Evolutionary conservation across 1,140 invertebrate genomes (phyloP).

Genomic region (Maniola jurtina): DNA sequence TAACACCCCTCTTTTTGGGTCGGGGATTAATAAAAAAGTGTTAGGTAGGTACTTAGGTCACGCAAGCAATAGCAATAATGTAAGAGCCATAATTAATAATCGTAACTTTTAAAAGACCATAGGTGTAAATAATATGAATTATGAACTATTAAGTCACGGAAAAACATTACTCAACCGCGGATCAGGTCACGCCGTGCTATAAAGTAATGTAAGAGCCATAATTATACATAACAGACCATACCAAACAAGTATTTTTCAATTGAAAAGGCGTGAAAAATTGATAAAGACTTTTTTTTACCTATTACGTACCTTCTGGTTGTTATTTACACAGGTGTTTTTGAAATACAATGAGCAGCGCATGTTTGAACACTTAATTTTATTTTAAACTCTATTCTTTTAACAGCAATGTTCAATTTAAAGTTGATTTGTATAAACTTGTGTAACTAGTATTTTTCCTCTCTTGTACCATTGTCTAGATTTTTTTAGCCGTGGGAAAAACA

Average conservation of each 20-base stretch:
- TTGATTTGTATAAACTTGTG: background rate
- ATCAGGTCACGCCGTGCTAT: no score
- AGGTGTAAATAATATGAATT: no score
- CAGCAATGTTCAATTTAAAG: background rate
- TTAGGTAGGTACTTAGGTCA: no score
- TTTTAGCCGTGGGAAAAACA: slow-evolving; percentile 11
- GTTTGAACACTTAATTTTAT: background rate
- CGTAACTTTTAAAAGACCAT: no score
- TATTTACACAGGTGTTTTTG: slow-evolving; percentile 3
- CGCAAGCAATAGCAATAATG: no score
- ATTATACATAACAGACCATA: background rate
- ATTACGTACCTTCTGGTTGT: background rate
- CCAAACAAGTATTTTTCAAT: background rate
- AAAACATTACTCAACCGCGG: no score
- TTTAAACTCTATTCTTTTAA: background rate
- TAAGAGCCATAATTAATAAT: no score
- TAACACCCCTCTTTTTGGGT: no score
- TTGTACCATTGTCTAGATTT: slow-evolving; percentile 5
- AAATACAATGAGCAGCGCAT: background rate
- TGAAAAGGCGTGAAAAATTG: slow-evolving; percentile 2
- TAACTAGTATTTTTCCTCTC: background rate
- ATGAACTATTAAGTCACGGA: no score
- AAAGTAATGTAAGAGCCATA: no score
- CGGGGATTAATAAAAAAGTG: no score
- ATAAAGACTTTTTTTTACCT: slow-evolving; percentile 1